Percentiles rank a stretch among this genome's conserved stretches.
Conservation (phyloP, 2,113 vertebrate species). For the Junco hyemalis region DNA sequence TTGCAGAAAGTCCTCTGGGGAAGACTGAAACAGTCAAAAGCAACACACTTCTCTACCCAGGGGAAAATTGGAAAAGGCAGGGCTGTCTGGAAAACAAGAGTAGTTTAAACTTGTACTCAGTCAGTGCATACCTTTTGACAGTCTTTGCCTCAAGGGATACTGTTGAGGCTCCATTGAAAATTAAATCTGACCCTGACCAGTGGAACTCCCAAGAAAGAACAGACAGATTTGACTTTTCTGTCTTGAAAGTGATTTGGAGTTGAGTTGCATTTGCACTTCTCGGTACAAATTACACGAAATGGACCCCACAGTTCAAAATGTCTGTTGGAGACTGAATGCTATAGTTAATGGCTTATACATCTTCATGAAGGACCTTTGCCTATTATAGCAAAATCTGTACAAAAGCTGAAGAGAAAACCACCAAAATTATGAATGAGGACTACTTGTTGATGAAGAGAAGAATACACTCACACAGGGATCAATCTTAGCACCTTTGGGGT, state of each 20-base stretch:
- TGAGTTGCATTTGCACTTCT: neutral
- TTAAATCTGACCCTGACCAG: slow-evolving; percentile 18
- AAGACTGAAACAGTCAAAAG: slow-evolving; percentile 22
- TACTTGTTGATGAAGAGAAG: neutral
- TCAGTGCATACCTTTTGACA: slow-evolving; percentile 20
- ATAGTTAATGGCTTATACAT: neutral
- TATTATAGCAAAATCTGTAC: neutral
- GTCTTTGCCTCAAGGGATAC: neutral
- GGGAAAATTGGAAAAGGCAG: slow-evolving; percentile 24
- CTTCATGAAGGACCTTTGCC: neutral
- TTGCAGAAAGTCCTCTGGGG: slow-evolving; percentile 13
- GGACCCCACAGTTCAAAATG: accelerated
- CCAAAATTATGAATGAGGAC: neutral
- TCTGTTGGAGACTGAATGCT: neutral
- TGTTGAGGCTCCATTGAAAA: neutral
- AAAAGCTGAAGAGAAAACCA: neutral
- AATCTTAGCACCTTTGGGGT: neutral
- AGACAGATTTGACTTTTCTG: neutral
- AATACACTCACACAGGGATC: neutral
- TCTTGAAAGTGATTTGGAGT: neutral
- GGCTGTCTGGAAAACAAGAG: neutral
- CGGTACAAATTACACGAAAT: neutral
- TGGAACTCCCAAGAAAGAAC: neutral
- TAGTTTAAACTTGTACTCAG: neutral
- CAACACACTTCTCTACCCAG: neutral